phyloP scores from a whole-genome alignment of 2,113 vertebrate species.

The Pycnonotus jocosus region DNA sequence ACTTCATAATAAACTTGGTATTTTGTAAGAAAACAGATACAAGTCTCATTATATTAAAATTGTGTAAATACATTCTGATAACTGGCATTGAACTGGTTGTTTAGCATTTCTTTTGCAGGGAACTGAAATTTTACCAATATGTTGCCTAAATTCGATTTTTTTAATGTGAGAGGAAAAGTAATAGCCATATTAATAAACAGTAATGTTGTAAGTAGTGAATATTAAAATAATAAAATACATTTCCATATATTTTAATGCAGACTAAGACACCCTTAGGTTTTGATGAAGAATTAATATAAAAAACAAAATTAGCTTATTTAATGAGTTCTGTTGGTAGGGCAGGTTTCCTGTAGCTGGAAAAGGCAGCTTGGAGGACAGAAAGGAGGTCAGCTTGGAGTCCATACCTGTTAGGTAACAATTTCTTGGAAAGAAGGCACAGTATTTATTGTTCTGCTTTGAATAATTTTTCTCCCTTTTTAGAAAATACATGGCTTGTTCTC shows the following conservation, averaged over 20 bases:
- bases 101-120: neutral
- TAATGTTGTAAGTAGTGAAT: neutral
- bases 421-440: neutral
- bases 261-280: neutral
- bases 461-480: neutral
- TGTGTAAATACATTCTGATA: neutral
- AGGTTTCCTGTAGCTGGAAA: neutral
- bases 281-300: neutral
- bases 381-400: neutral
- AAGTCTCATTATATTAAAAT: neutral
- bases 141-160: neutral
- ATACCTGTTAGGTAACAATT: neutral
- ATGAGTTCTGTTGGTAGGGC: neutral
- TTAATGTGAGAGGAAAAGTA: neutral
- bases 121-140: neutral
- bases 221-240: neutral
- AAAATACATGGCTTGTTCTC: neutral
- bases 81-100: neutral
- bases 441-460: neutral
- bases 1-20: neutral
- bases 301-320: neutral
- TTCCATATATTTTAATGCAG: neutral
- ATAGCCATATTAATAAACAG: neutral
- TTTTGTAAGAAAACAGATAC: neutral
- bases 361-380: neutral